Base-by-base conservation (phyloP, 2,888 invertebrate species). In the Morpho helenor region DNA sequence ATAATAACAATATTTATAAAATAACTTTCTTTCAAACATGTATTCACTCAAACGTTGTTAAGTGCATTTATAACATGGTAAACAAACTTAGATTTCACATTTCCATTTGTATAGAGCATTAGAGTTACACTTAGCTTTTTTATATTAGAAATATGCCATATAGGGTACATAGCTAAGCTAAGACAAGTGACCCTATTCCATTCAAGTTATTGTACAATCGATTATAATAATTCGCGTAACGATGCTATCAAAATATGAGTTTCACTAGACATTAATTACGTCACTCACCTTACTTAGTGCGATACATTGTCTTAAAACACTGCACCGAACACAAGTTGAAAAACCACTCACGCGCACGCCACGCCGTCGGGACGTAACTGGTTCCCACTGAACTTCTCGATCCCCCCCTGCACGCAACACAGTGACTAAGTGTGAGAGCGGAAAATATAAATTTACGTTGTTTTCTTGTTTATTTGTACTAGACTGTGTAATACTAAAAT, bases 361-460 rank as follows among this genome's bases (percentile, higher is more conserved):
- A 55, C 61, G 53, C 52, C 59, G 66, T 62, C 59, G 64, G 66
- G 51, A 60, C 62, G 65, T 61, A 45, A 70, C 72, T 70, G 70
- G 68, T 69, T 60, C 51, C 61, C 52, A 60, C 59, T 64, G 56
- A 63, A 64, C 66, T 68, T 68, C 68, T 69, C 65, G 65, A 65
- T 63, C 67, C 69, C 62, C 68, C 67, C 67, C 63, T 59, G 57
- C 60, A 47, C 41, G 50, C 60, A 57, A 62, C 57, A 59, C 46
- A 51, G 50, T 57, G 44, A 51, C 48, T 54, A 56, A 39, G 44
- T 16, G 50, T 52, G 64, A 63, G 59, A 65, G 66, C 66, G 66
- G 57, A 61, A 57, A 54, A 44, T 31, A 31, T 31, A 31, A 54
- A 50, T 22, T 43, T 41, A 49, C 9, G 5, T 43, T 7, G 42